These are phyloP conservation scores for Prunella strophiata DNA, from an alignment of 2,797 vertebrate species.

Conservation along the genomic window DNA sequence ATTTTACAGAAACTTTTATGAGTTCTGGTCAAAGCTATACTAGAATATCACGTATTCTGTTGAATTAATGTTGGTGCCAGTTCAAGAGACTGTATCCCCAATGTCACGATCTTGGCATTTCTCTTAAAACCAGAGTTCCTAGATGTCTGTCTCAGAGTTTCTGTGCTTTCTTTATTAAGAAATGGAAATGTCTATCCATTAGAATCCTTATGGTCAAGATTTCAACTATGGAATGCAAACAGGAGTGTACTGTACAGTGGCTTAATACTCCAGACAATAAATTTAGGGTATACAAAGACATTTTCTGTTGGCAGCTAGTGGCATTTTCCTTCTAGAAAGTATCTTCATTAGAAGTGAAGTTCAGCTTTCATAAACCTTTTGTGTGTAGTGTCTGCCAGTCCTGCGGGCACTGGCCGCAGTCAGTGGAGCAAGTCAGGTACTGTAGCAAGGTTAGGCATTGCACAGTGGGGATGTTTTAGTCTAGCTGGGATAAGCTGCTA, in stretches of 20 bases:
- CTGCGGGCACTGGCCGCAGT: background rate
- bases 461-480: background rate
- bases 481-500: background rate
- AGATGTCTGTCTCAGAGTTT: background rate
- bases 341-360: background rate
- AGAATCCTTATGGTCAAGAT: background rate
- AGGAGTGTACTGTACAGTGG: background rate
- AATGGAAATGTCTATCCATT: background rate
- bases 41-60: background rate
- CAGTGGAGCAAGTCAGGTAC: background rate
- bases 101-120: slow-evolving; percentile 29
- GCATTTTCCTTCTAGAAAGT: background rate
- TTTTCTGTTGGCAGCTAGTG: background rate
- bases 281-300: background rate
- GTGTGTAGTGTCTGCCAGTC: background rate
- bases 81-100: background rate
- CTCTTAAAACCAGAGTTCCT: slow-evolving; percentile 16
- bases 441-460: accelerated
- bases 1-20: slow-evolving; percentile 19
- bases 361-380: background rate
- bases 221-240: background rate
- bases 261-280: background rate
- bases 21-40: slow-evolving; percentile 26
- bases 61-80: slow-evolving; percentile 7
- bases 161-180: slow-evolving; percentile 1